Conservation (phyloP, 2,113 vertebrate species). For the Colinus virginianus region DNA sequence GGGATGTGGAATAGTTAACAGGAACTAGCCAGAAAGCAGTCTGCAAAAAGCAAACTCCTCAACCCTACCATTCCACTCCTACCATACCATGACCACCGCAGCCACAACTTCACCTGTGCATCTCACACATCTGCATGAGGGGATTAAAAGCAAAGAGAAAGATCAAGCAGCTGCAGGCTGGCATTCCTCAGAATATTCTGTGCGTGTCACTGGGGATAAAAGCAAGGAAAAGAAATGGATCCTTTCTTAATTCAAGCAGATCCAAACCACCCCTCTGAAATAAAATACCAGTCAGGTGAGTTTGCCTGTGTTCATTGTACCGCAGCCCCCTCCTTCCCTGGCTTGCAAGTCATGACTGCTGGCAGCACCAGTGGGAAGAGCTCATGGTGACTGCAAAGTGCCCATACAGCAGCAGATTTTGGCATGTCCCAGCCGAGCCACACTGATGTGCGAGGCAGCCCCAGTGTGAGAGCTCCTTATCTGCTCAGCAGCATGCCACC, state of each 20-base stretch:
- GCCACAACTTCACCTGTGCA: background rate
- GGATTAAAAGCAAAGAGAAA: background rate
- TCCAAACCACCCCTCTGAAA: background rate
- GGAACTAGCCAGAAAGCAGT: background rate
- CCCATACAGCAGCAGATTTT: accelerated
- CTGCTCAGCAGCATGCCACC: accelerated
- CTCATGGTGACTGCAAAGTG: accelerated
- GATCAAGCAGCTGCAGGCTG: background rate
- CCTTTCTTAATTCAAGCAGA: background rate
- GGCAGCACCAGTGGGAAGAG: background rate
- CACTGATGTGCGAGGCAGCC: background rate
- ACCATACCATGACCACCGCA: background rate
- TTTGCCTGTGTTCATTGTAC: background rate
- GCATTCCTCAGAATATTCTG: background rate
- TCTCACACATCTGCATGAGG: accelerated
- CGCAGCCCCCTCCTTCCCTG: background rate
- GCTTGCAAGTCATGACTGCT: background rate
- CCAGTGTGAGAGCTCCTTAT: background rate
- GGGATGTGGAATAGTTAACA: background rate
- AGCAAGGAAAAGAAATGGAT: background rate
- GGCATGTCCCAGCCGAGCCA: accelerated
- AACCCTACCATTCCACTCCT: background rate
- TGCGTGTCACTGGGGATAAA: background rate
- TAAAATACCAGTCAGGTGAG: background rate
- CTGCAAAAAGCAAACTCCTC: background rate